Evolutionary conservation across 2,888 invertebrate species (phyloP), one percentile per base, ranked within the genome.

Genomic region (Hipparchia semele): DNA sequence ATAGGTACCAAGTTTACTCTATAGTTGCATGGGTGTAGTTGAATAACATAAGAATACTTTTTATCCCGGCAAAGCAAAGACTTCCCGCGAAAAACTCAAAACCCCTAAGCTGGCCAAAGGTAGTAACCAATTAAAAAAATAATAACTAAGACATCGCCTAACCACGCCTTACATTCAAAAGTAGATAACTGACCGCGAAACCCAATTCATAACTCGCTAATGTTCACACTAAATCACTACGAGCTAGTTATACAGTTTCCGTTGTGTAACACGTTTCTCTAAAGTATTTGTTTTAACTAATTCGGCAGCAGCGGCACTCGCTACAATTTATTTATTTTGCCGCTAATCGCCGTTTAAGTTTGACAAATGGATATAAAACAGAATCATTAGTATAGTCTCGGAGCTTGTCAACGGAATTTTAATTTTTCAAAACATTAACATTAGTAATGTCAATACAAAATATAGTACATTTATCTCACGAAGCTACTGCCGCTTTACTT

Each of bases 191-290:
- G 73, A 75, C 75, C 76, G 73, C 76, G 72, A 77, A 78, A 78
- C 76, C 77, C 72, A 73, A 71, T 75, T 79, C 77, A 75, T 74
- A 77, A 75, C 68, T 73, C 76, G 78, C 80, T 83, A 85, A 85
- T 84, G 80, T 80, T 75, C 59, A 1, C 59, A 59, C 49, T 60
- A 68, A 68, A 68, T 68, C 23, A 51, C 59, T 59, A 68, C 68
- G 49, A 49, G 68, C 51, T 68, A 58, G 23, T 59, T 33, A 68
- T 59, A 68, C 76, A 68, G 76, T 79, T 79, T 77, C 76, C 77
- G 75, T 65, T 76, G 77, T 74, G 78, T 75, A 79, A 78, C 80
- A 79, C 76, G 75, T 80, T 78, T 68, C 76, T 61, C 66, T 78
- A 76, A 68, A 79, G 77, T 78, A 75, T 79, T 78, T 75, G 78